phyloP scores from a whole-genome alignment of 2,113 vertebrate genomes.

The Uropsilus gracilis region DNA sequence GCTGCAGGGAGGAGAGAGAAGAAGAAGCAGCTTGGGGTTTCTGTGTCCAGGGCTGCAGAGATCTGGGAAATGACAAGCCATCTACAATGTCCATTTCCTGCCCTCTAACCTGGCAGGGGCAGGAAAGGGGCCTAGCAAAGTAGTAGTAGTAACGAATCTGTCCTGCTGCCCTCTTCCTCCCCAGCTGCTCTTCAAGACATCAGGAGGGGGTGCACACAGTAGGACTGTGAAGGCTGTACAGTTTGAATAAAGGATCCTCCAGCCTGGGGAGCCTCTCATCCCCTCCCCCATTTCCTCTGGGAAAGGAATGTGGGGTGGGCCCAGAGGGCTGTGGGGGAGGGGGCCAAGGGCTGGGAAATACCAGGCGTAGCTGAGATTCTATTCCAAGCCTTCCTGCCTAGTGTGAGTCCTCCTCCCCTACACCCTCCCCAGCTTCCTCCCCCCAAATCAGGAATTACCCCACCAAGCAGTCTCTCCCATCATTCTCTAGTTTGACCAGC shows the following conservation, averaged over 20 bases:
- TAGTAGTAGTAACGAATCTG: background rate
- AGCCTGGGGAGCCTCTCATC: slow-evolving; percentile 52
- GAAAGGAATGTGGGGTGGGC: slow-evolving; percentile 82
- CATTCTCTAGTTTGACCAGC: slow-evolving; percentile 59
- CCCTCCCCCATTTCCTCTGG: slow-evolving; percentile 74
- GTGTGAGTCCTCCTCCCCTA: slow-evolving; percentile 54
- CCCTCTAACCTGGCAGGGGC: background rate
- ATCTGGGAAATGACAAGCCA: slow-evolving; percentile 15
- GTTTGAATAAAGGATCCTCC: slow-evolving; percentile 26
- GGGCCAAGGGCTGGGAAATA: slow-evolving; percentile 78
- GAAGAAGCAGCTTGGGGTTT: background rate
- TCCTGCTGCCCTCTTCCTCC: background rate
- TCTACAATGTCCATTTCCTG: background rate
- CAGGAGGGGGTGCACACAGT: background rate
- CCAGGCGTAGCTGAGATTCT: slow-evolving; percentile 82
- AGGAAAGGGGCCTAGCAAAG: background rate
- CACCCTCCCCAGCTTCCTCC: slow-evolving; percentile 73
- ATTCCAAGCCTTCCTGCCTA: slow-evolving; percentile 81
- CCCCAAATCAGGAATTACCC: slow-evolving; percentile 64
- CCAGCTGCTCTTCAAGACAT: background rate
- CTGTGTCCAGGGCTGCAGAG: background rate
- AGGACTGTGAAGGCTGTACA: background rate
- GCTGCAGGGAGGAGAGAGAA: background rate
- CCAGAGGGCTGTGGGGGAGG: slow-evolving; percentile 63
- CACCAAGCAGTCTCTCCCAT: slow-evolving; percentile 24